These are phyloP conservation scores for Seira ritae DNA, from an alignment of 2,888 invertebrate species.

Conservation along the genomic window DNA sequence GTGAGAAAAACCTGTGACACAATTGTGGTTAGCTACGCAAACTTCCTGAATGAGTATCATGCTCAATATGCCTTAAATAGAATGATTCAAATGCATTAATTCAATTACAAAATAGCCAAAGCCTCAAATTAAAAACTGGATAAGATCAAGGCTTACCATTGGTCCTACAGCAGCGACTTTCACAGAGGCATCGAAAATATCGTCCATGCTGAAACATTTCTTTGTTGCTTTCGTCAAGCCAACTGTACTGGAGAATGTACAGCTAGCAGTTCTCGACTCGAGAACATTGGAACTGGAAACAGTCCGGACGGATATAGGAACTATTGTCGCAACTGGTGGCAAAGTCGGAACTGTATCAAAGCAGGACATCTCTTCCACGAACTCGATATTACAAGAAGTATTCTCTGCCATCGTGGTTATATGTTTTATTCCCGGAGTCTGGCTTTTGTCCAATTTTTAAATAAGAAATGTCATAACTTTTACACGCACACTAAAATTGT, in stretches of 20 bases:
- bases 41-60: neutral
- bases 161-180: conserved; percentile 30
- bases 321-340: conserved; percentile 51
- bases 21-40: too few species aligned
- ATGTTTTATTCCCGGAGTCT: too few species aligned
- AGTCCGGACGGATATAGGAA: conserved; percentile 63
- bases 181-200: conserved; percentile 66
- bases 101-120: conserved; percentile 52
- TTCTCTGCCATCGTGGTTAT: too few species aligned
- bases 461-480: too few species aligned
- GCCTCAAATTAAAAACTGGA: too few species aligned
- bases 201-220: conserved; percentile 68
- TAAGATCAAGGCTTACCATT: conserved; percentile 49
- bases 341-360: conserved; percentile 53
- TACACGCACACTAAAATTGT: too few species aligned
- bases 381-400: too few species aligned
- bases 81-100: conserved; percentile 51
- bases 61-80: conserved; percentile 1
- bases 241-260: neutral
- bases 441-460: too few species aligned
- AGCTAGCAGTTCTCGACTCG: conserved; percentile 38
- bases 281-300: conserved; percentile 63
- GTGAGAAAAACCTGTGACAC: too few species aligned
- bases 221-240: conserved; percentile 25
- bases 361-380: conserved; percentile 47